phyloP scores from a whole-genome alignment of 2,888 invertebrate species.

The Macrophya annulata region DNA sequence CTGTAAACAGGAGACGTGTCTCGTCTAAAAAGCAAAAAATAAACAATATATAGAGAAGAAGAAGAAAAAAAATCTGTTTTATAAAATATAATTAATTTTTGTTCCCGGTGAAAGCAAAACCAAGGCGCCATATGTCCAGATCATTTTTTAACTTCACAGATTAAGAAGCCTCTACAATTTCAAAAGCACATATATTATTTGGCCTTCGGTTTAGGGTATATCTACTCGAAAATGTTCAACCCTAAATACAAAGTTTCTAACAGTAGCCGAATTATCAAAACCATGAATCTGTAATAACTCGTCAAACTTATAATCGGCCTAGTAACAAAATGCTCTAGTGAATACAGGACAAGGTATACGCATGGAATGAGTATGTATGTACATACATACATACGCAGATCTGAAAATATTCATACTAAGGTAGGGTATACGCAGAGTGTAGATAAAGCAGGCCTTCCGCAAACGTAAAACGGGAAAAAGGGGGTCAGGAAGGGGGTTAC shows the following conservation, averaged over 20 bases:
- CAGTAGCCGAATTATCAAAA: neutral
- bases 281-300: neutral
- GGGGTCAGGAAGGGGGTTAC: slow-evolving; percentile 18
- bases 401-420: neutral
- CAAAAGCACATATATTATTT: neutral
- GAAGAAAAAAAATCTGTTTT: neutral
- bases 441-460: slow-evolving; percentile 4
- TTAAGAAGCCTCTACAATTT: neutral
- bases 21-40: too few relatives aligned
- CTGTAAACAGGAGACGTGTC: neutral
- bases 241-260: neutral
- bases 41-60: too few relatives aligned
- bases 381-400: neutral
- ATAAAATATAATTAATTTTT: slow-evolving; percentile 17
- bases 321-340: neutral
- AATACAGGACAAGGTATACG: neutral
- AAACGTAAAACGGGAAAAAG: slow-evolving; percentile 4
- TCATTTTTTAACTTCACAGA: neutral
- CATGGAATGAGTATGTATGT: too few relatives aligned
- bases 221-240: neutral
- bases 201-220: neutral
- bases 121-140: neutral
- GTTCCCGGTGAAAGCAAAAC: neutral
- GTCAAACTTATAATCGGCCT: neutral
- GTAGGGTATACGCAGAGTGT: neutral